Conservation (phyloP, 2,113 vertebrate genomes). For the Silurus glanis region DNA sequence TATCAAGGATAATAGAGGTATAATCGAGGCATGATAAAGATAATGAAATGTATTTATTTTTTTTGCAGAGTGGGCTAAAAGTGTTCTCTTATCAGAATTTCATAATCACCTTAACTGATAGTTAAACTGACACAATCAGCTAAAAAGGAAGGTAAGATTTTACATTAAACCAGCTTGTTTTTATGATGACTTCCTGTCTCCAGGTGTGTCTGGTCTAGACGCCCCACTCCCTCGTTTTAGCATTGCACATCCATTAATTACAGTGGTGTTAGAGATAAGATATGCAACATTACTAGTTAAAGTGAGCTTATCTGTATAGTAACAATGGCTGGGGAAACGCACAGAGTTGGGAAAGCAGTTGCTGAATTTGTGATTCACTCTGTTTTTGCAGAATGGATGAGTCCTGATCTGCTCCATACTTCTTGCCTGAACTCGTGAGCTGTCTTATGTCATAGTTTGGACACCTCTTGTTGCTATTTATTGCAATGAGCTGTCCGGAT, state of each 20-base stretch:
- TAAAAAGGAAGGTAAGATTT: constrained; percentile 65
- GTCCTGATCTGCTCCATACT: constrained; percentile 35
- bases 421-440: constrained; percentile 67
- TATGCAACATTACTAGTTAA: constrained; percentile 66
- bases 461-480: constrained; percentile 87
- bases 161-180: constrained; percentile 71
- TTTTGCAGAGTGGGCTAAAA: neutral
- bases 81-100: neutral
- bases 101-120: neutral
- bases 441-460: constrained; percentile 77
- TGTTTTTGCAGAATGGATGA: constrained; percentile 2
- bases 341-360: constrained; percentile 69
- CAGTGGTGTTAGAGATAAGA: constrained; percentile 71
- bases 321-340: constrained; percentile 61
- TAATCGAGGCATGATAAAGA: no score
- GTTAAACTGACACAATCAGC: constrained; percentile 51
- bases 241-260: constrained; percentile 66
- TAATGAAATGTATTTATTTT: neutral
- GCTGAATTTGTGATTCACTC: constrained; percentile 38
- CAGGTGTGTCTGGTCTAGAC: constrained; percentile 70
- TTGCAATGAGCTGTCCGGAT: constrained; percentile 88
- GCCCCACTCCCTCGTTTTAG: constrained; percentile 36
- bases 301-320: constrained; percentile 63
- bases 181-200: constrained; percentile 74
- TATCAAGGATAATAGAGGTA: neutral